Percentiles rank a stretch among this genome's conserved stretches.
Evolutionary conservation across 2,113 vertebrate genomes (phyloP).

Genomic region (Pithys albifrons): DNA sequence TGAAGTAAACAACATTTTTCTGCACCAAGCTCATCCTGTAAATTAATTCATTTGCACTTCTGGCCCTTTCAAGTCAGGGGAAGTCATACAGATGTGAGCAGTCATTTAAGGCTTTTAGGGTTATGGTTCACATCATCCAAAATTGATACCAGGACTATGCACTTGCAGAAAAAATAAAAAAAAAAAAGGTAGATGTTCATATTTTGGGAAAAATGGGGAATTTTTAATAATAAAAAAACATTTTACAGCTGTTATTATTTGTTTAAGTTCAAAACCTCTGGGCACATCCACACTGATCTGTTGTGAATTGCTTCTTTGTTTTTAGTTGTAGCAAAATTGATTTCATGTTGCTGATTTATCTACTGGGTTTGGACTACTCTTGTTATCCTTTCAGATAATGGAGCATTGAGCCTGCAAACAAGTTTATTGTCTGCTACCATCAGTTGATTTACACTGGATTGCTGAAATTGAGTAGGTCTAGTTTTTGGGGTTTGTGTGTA

Average conservation of each 20-base stretch:
- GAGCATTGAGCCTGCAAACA: not conserved
- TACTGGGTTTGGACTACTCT: not conserved
- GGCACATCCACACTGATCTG: not conserved
- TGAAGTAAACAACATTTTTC: slow-evolving; percentile 49
- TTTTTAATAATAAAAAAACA: not conserved
- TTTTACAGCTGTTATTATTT: slow-evolving; percentile 7
- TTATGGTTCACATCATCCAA: slow-evolving; percentile 16
- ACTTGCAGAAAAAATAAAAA: not conserved
- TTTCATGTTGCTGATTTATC: slow-evolving; percentile 39
- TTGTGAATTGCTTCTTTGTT: slow-evolving; percentile 39
- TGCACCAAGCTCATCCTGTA: slow-evolving; percentile 37
- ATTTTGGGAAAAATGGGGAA: not conserved
- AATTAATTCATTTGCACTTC: slow-evolving; percentile 62
- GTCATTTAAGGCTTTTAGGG: not conserved
- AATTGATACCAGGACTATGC: not conserved
- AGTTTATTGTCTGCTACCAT: slow-evolving; percentile 16
- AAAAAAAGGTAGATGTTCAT: not conserved
- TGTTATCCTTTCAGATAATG: slow-evolving; percentile 39
- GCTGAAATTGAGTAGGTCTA: not conserved
- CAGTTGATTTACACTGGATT: slow-evolving; percentile 22
- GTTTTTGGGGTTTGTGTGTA: not conserved
- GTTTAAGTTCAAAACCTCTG: slow-evolving; percentile 20
- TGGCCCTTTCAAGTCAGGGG: slow-evolving; percentile 25
- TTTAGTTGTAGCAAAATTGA: slow-evolving; percentile 6
- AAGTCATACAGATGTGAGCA: slow-evolving; percentile 27